phyloP scores from a whole-genome alignment of 2,888 invertebrate genomes.

The Morinoia aosen region DNA sequence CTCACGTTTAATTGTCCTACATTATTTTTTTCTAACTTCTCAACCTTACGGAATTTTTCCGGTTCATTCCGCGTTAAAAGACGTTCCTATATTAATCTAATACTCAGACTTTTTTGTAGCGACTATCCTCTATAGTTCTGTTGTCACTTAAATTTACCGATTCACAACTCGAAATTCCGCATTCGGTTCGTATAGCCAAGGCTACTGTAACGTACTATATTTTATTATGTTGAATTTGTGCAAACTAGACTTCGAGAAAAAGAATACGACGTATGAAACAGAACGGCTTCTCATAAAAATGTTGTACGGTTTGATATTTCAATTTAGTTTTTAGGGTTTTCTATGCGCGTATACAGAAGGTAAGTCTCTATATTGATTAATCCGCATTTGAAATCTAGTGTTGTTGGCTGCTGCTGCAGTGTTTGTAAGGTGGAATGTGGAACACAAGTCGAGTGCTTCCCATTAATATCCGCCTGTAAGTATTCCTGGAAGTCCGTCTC shows the following conservation, averaged over 20 bases:
- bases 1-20: neutral
- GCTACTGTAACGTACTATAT: too few relatives aligned
- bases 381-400: neutral
- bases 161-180: neutral
- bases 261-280: neutral
- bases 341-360: neutral
- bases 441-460: neutral
- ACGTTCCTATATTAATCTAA: neutral
- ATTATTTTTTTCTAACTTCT: neutral
- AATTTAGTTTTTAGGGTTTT: neutral
- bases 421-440: neutral
- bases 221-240: neutral
- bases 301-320: neutral
- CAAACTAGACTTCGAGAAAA: neutral
- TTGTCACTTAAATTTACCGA: neutral
- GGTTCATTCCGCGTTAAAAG: too few relatives aligned
- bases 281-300: neutral
- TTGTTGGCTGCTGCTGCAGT: neutral
- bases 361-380: neutral
- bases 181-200: too few relatives aligned
- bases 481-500: too few relatives aligned
- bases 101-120: neutral
- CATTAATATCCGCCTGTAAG: too few relatives aligned
- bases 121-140: neutral
- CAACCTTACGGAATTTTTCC: neutral